Conservation (phyloP, 2,888 invertebrate species). For the Chymomyza caudatula region DNA sequence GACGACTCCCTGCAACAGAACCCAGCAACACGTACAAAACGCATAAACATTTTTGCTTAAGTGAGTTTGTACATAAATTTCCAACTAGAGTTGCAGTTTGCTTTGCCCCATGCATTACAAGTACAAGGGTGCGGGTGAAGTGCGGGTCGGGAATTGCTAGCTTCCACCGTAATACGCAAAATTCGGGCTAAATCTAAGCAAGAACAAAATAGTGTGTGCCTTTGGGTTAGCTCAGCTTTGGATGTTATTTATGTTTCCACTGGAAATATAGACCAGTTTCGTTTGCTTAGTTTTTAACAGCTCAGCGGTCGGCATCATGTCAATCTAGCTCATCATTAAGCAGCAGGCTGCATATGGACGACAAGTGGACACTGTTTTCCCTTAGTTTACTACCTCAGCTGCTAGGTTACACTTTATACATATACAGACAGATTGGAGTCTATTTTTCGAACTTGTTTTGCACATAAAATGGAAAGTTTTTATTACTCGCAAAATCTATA, state of each 20-base stretch:
- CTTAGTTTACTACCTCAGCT: too few relatives aligned
- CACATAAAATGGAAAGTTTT: too few relatives aligned
- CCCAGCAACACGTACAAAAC: conserved; percentile 71
- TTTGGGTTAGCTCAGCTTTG: conserved; percentile 33
- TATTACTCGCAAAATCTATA: too few relatives aligned
- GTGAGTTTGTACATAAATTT: conserved; percentile 76
- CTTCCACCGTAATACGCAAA: background rate
- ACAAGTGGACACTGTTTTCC: background rate
- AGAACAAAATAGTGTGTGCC: conserved; percentile 27
- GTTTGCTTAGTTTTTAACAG: conserved; percentile 21
- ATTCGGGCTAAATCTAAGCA: background rate
- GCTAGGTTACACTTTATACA: too few relatives aligned
- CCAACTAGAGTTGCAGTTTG: conserved; percentile 61
- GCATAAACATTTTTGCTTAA: conserved; percentile 76
- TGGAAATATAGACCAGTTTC: conserved; percentile 12
- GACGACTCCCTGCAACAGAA: conserved; percentile 41
- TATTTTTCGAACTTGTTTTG: too few relatives aligned
- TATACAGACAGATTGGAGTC: too few relatives aligned
- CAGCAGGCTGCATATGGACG: background rate
- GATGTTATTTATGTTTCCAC: conserved; percentile 26
- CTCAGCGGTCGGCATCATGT: background rate
- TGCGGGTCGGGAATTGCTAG: conserved; percentile 18
- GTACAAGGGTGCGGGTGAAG: conserved; percentile 2
- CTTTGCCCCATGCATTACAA: conserved; percentile 22
- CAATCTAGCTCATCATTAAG: too few relatives aligned